These are phyloP conservation scores for Osmerus eperlanus DNA, from an alignment of 2,113 vertebrate genomes.

Conservation along the genomic window DNA sequence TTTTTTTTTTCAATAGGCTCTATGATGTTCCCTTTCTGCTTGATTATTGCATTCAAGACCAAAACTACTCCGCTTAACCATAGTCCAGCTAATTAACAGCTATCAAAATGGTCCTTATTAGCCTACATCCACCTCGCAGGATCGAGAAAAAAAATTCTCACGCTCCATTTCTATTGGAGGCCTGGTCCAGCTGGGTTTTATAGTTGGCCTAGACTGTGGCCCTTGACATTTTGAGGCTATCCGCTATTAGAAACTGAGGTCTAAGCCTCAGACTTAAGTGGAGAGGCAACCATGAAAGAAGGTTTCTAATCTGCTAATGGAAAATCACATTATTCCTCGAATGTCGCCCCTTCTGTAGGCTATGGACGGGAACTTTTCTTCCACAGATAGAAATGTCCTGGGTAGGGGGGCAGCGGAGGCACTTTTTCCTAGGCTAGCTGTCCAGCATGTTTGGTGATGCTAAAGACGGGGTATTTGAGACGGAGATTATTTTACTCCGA, in stretches of 20 bases:
- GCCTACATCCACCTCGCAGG: no score
- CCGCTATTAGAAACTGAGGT: background rate
- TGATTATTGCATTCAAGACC: no score
- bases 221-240: constrained; percentile 39
- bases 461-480: constrained; percentile 28
- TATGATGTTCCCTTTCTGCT: no score
- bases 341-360: constrained; percentile 32
- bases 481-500: constrained; percentile 37
- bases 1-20: no score
- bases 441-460: constrained; percentile 16
- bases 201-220: background rate
- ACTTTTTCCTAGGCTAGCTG: constrained; percentile 16
- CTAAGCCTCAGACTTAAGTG: constrained; percentile 37
- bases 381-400: no score
- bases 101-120: no score
- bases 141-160: background rate
- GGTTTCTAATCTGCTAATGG: constrained; percentile 51
- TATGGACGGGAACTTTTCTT: no score
- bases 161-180: background rate
- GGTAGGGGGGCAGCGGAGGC: background rate
- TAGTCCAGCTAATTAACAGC: no score
- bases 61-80: no score
- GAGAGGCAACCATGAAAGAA: constrained; percentile 41
- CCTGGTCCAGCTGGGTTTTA: no score
- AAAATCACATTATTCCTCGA: constrained; percentile 49